Base-by-base conservation (phyloP, 2,113 vertebrate species). In the Caretta caretta region DNA sequence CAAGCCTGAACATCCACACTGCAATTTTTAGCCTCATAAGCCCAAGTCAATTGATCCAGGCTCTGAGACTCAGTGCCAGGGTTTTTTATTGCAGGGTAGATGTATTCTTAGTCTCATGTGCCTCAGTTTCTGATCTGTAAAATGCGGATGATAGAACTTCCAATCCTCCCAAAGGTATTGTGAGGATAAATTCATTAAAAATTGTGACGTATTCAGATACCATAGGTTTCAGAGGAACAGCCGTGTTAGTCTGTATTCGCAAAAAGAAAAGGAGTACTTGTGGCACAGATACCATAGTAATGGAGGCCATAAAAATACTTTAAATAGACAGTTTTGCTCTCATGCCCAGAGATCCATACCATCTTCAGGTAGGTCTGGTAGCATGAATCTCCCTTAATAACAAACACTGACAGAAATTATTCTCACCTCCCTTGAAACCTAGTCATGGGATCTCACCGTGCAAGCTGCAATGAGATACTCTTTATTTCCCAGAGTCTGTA, bases 241-340 rank as follows among this genome's bases (percentile, higher is more conserved):
- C n/a, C n/a, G n/a, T n/a, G n/a, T n/a, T n/a, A n/a, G n/a, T n/a
- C n/a, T n/a, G n/a, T n/a, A n/a, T n/a, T n/a, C n/a, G n/a, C n/a
- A n/a, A n/a, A n/a, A n/a, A n/a, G n/a, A n/a, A n/a, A n/a, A n/a
- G n/a, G n/a, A n/a, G n/a, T n/a, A n/a, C n/a, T n/a, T n/a, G n/a
- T n/a, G n/a, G n/a, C n/a, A n/a, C 80, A 80, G 4, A 17, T 89
- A 46, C 79, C 0, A 0, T 12, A 48, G 27, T n/a, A 1, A 56
- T 88, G 84, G 79, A 10, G 1, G 5, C 50, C 2, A 19, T 27
- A 11, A 35, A 78, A 16, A 7, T 13, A 35, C 1, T 57, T 46
- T 86, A 10, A 27, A n/a, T 86, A n/a, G 50, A 48, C 17, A 3
- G 82, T 90, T 84, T 62, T 75, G 5, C 4, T 82, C 16, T 57